Percentiles rank a stretch among this genome's conserved stretches.
Conservation (phyloP, 2,797 vertebrate genomes). For the Sarcoramphus papa region DNA sequence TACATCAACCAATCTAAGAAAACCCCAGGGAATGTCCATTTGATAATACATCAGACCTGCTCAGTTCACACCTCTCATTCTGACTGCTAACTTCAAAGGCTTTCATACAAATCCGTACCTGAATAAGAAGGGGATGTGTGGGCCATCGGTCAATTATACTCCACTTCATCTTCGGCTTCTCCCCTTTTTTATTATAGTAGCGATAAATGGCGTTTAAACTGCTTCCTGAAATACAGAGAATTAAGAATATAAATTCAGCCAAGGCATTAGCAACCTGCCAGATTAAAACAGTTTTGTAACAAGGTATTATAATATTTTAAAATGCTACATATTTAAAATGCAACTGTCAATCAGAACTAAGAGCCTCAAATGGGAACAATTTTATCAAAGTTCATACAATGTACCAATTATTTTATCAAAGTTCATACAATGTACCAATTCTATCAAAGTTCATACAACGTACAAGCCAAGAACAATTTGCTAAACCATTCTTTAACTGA, state of each 20-base stretch:
- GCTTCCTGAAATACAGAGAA: slow-evolving; percentile 80
- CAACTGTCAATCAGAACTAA: background rate
- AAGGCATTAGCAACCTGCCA: background rate
- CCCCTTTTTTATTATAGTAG: slow-evolving; percentile 81
- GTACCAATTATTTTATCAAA: background rate
- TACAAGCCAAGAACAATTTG: background rate
- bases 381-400: background rate
- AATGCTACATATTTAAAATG: background rate
- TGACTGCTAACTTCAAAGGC: background rate
- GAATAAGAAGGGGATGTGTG: slow-evolving; percentile 91
- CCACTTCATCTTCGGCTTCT: slow-evolving; percentile 89
- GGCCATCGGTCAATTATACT: slow-evolving; percentile 97
- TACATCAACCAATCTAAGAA: no score
- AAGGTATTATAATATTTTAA: background rate
- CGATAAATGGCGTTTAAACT: slow-evolving; percentile 97
- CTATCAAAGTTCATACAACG: rapidly evolving
- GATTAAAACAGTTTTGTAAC: background rate
- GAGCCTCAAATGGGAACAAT: background rate
- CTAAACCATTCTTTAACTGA: background rate
- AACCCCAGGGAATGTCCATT: background rate
- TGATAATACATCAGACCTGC: background rate
- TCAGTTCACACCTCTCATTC: background rate
- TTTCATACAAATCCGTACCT: slow-evolving; percentile 73
- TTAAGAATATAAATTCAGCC: background rate
- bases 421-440: rapidly evolving